These are phyloP conservation scores for Larimichthys polyactis DNA, from an alignment of 2,113 vertebrate genomes.

Conservation along the genomic window DNA sequence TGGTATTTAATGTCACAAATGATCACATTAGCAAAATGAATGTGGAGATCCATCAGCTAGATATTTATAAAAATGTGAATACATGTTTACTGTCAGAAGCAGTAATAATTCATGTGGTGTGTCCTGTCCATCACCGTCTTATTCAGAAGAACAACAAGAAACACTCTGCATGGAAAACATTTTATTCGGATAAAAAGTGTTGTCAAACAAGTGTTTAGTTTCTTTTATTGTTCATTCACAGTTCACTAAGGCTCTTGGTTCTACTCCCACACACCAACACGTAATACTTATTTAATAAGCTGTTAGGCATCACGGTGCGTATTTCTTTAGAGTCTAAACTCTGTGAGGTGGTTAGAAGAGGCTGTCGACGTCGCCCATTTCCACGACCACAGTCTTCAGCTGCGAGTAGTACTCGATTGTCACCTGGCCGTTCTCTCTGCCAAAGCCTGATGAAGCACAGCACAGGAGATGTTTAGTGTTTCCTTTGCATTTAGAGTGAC, in stretches of 20 bases:
- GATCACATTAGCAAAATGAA: background rate
- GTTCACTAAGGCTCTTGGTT: constrained; percentile 3
- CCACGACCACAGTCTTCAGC: constrained; percentile 95
- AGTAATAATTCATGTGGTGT: too few relatives aligned
- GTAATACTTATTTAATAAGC: background rate
- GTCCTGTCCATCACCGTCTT: background rate
- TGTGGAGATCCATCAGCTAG: background rate
- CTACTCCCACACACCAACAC: background rate
- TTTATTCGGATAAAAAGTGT: constrained; percentile 31
- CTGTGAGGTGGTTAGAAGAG: constrained; percentile 80
- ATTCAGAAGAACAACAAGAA: background rate
- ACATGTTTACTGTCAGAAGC: background rate
- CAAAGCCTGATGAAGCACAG: constrained; percentile 87
- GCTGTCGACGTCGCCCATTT: constrained; percentile 93
- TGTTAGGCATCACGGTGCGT: background rate
- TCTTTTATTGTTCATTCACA: background rate
- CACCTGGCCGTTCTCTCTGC: constrained; percentile 93
- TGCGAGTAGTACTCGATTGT: constrained; percentile 94
- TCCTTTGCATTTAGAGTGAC: background rate
- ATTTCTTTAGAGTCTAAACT: background rate
- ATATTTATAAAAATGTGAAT: background rate
- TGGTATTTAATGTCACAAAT: background rate
- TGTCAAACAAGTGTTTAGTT: background rate
- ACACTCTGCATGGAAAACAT: background rate
- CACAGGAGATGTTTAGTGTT: background rate